Evolutionary conservation across 2,888 invertebrate genomes (phyloP).

Genomic region (Drosophila kuntzei): DNA sequence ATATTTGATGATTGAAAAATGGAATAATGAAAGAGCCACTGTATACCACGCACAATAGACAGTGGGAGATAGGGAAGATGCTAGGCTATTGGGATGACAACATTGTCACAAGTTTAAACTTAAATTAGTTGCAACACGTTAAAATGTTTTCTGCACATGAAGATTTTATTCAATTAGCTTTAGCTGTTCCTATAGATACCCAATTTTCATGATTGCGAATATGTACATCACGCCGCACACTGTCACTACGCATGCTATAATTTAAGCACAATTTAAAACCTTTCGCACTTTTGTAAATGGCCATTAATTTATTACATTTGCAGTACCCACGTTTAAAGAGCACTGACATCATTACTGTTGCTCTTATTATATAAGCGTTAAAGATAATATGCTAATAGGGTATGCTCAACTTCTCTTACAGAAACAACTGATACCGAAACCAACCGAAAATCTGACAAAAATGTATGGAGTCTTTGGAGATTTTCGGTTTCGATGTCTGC

Average conservation of each 20-base stretch:
- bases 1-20: no score
- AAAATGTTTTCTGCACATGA: conserved; percentile 41
- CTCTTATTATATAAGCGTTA: neutral
- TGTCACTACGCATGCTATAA: conserved; percentile 6
- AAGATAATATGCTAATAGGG: no score
- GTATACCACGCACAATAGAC: neutral
- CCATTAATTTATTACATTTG: conserved; percentile 66
- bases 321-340: conserved; percentile 35
- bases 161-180: conserved; percentile 50
- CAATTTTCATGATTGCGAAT: neutral
- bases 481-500: no score
- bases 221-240: conserved; percentile 9
- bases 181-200: conserved; percentile 5
- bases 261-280: conserved; percentile 63
- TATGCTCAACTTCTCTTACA: conserved; percentile 1
- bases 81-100: neutral
- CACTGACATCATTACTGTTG: conserved; percentile 3
- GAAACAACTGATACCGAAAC: no score
- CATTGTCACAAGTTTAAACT: conserved; percentile 10
- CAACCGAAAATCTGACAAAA: no score
- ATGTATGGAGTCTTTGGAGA: no score
- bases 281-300: conserved; percentile 62
- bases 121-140: conserved; percentile 57
- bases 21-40: neutral
- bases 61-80: neutral